phyloP scores from a whole-genome alignment of 2,113 vertebrate genomes.

The Corythoichthys intestinalis region DNA sequence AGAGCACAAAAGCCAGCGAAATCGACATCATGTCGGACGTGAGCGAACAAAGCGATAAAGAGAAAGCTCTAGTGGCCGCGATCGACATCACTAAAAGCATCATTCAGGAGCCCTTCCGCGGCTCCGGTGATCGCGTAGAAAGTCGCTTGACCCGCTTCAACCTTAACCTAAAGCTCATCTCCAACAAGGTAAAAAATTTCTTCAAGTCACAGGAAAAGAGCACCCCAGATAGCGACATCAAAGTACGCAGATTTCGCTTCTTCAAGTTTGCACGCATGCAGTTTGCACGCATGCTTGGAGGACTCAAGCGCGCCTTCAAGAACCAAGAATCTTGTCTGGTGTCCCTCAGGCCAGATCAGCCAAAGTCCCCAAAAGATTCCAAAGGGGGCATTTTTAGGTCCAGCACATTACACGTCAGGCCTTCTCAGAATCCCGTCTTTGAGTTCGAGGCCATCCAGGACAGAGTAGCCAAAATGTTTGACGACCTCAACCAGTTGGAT shows the following conservation, averaged over 20 bases:
- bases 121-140: neutral
- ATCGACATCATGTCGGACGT: neutral
- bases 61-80: neutral
- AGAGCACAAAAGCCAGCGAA: neutral
- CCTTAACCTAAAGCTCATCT: constrained; percentile 7
- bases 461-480: constrained; percentile 1
- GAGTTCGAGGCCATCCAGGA: constrained; percentile 4
- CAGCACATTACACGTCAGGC: constrained; percentile 4
- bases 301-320: constrained; percentile 3
- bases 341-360: neutral
- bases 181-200: constrained; percentile 2
- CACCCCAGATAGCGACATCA: neutral
- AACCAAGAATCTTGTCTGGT: constrained; percentile 4
- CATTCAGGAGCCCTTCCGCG: constrained; percentile 1
- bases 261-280: constrained; percentile 2
- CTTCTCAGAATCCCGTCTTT: neutral
- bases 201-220: constrained; percentile 1
- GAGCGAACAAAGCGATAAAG: neutral
- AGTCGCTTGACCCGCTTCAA: neutral
- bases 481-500: neutral
- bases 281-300: constrained; percentile 3
- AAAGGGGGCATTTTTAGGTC: neutral
- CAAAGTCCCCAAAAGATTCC: neutral
- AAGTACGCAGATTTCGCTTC: constrained; percentile 4
- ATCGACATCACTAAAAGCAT: constrained; percentile 6